Evolutionary conservation across 1,140 invertebrate genomes (phyloP), one percentile per base, ranked within the genome.

Genomic region (Bemisia tabaci): DNA sequence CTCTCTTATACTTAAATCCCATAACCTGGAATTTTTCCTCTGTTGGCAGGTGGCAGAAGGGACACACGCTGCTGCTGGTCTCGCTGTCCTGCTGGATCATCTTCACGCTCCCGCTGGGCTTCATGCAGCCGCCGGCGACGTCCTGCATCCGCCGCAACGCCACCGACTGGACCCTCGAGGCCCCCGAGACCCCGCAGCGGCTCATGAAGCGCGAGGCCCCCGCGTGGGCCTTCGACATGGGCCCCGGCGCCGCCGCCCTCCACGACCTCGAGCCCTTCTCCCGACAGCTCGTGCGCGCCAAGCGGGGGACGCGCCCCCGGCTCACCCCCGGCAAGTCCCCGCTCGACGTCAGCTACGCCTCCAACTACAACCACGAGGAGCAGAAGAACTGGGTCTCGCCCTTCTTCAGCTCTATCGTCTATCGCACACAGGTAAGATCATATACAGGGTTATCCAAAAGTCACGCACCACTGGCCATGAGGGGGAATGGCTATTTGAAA

Each of bases 51-150:
- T 93, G 89, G 82, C 87, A 88, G 66, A 92, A 90, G 74, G 90
- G 91, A 12, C 93, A 95, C 77, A 79, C 87, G 59, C 82, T 99
- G 64, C 79, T 99, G 48, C 77, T 99, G n/a, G 89, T 88, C 48
- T 96, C 95, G 0, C 79, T 99, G 17, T 84, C 89, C 2, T 92
- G 91, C 65, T 98, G 96, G 94, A 92, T 98, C 26, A 83, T 97
- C 17, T 99, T 98, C 78, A 99, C 96, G 9, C 80, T 98, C 62
- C 92, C 95, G 0, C 78, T 99, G 69, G 94, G 94, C 26, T 96
- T 96, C 74, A 90, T 98, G 66, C 90, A 96, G 74, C 96, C 97
- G 0, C 87, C 91, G 11, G 88, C 94, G 0, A 88, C 92, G 21
- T 89, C 88, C 9, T 98, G 97, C 76, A 82, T 93, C 33, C 80